Base-by-base conservation (phyloP, 2,797 vertebrate species). In the Malacoraja senta region DNA sequence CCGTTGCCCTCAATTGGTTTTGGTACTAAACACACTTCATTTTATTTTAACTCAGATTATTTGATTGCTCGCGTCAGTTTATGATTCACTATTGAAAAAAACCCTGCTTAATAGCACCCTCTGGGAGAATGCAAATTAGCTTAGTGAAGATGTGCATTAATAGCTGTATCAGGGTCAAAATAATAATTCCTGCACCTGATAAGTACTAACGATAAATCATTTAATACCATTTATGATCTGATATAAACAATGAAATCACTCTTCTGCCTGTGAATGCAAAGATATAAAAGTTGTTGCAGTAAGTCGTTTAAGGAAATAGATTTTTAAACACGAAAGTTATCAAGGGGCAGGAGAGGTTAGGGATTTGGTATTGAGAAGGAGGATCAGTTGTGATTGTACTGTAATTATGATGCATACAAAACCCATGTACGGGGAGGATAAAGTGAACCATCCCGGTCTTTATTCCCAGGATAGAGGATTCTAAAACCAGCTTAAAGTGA, bases 121-220 rank as follows among this genome's bases (percentile, higher is more conserved):
- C 71, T 53, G 65, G 90, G 90, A 74, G 26, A 91, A 91, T 91
- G 90, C 90, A 91, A 91, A 91, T 91, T 91, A 53, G 90, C 74
- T 91, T 74, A n/a, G 65, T 35, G 71, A 91, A 74, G 71, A 74
- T 53, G 90, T 29, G 38, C 38, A 74, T 74, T 91, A 74, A 74
- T 44, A 91, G 90, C 65, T n/a, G 68, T 74, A 72, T 38, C 90
- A 74, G 35, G 71, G 38, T 74, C 68, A 91, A 91, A 91, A 91
- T 88, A 91, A 91, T 74, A 10, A 91, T 91, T 44, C 26, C 68
- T n/a, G 38, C 24, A 53, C 65, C 10, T 91, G 84, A 21, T 68
- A 88, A 21, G 61, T 68, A n/a, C 53, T 17, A 21, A 74, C 68
- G 63, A 74, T 91, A 21, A 68, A 44, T 91, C 68, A 74, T 91